Percentiles rank a stretch among this genome's conserved stretches.
phyloP scores from a whole-genome alignment of 2,113 vertebrate species.

The Centropus bengalensis region DNA sequence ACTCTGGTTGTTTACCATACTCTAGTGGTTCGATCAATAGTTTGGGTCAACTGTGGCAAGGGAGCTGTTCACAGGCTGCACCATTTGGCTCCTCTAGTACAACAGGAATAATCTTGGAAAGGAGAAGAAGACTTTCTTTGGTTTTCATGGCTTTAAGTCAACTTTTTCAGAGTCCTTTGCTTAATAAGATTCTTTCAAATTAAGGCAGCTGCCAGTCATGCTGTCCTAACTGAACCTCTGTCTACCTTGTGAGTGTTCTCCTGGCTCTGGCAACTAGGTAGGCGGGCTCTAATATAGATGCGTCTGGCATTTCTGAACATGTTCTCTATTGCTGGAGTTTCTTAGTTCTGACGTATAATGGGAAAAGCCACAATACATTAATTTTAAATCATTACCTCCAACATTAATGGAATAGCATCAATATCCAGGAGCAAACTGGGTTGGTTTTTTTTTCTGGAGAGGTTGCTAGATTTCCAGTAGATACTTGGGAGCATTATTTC shows the following conservation, averaged over 20 bases:
- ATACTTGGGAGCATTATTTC: neutral
- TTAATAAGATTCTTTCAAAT: neutral
- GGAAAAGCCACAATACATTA: neutral
- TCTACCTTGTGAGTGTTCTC: neutral
- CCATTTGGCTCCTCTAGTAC: neutral
- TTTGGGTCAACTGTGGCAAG: neutral
- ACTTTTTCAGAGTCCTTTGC: neutral
- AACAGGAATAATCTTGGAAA: neutral
- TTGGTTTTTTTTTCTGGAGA: neutral
- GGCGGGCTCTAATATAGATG: neutral
- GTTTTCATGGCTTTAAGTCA: neutral
- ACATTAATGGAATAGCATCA: neutral
- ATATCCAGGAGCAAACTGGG: neutral
- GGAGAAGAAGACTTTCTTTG: neutral
- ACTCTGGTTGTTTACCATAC: neutral
- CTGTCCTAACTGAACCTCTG: neutral
- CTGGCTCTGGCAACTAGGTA: neutral
- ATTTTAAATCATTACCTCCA: neutral
- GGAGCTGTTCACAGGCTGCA: neutral
- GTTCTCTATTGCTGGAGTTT: neutral
- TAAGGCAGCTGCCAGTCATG: neutral
- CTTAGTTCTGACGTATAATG: neutral
- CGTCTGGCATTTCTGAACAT: neutral
- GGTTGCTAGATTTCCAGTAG: constrained; percentile 1
- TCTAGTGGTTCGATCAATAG: fast-evolving